Evolutionary conservation across 2,797 vertebrate species (phyloP).

Genomic region (Merluccius polli): DNA sequence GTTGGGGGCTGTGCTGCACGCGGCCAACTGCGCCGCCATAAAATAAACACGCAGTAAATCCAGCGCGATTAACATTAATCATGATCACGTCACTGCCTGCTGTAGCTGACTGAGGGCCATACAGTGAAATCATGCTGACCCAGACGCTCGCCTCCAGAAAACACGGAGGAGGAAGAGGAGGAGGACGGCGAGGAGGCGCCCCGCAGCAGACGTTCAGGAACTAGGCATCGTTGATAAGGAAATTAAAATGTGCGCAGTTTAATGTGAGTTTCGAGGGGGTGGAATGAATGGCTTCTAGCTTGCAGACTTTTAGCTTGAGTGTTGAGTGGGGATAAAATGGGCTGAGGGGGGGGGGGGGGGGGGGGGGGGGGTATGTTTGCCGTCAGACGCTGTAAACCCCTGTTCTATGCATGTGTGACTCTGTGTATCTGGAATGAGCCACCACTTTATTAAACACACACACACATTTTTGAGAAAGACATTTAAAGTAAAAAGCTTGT

Average conservation of each 20-base stretch:
- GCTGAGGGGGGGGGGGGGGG: too few species aligned
- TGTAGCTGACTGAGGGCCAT: slow-evolving; percentile 43
- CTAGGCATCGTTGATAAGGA: neutral
- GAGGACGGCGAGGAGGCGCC: slow-evolving; percentile 12
- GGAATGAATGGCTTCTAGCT: slow-evolving; percentile 18
- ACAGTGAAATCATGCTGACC: slow-evolving; percentile 41
- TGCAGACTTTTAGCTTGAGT: neutral
- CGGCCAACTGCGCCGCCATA: slow-evolving; percentile 60
- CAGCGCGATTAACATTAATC: slow-evolving; percentile 71
- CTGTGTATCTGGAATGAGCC: neutral
- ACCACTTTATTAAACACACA: slow-evolving; percentile 32
- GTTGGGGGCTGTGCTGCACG: slow-evolving; percentile 16
- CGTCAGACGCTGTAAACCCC: neutral
- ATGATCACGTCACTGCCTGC: slow-evolving; percentile 66
- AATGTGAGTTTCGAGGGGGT: neutral
- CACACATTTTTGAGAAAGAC: slow-evolving; percentile 55
- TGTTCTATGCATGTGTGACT: too few species aligned
- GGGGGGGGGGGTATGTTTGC: neutral
- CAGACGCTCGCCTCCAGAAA: slow-evolving; percentile 42
- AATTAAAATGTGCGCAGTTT: neutral
- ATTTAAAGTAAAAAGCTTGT: slow-evolving; percentile 47
- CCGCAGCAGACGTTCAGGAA: neutral
- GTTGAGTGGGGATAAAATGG: neutral
- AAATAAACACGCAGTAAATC: slow-evolving; percentile 75
- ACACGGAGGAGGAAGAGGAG: slow-evolving; percentile 3